Base-by-base conservation (phyloP, 2,888 invertebrate genomes). In the Harpalus rubripes region DNA sequence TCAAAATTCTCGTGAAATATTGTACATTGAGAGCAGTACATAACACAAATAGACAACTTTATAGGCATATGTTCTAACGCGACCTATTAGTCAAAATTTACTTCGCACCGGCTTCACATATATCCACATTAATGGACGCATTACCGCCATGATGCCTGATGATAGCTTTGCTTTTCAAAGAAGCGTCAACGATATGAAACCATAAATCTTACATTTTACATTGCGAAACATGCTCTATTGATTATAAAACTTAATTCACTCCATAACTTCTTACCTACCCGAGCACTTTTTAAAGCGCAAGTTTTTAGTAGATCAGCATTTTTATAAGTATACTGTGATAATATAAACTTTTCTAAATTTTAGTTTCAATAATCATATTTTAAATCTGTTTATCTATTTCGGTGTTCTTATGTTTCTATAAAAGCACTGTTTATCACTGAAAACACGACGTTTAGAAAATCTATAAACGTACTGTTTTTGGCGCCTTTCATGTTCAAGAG, bases 61-160 rank as follows among this genome's bases (percentile, higher is more conserved):
- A 52, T 52, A 12, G 10, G 44, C 32, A 52, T 12, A 12, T 52
- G 44, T 5, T 8, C 0, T 4, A 63, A 1, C 63, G 63, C 63
- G 12, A 63, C 63, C 22, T 65, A 18, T 65, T 65, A 65, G 32
- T 65, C 22, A 65, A 65, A 12, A 65, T 65, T 65, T 52, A 52
- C 10, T 52, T 52, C 44, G 44, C 44, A 52, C 10, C 44, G 44
- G 44, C 12, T 52, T 52, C 44, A 12, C 44, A 52, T 52, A 52
- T 52, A 52, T 52, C 44, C 44, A 52, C 7, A 10, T 52, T 52
- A 52, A 52, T 52, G 44, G 8, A 52, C 7, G 44, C 44, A 52
- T 52, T 52, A 52, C 44, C 44, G 44, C 12, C 1, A 52, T 5
- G 44, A 52, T 52, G 44, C 10, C 44, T 52, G 44, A 52, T 52